Evolutionary conservation across 64 coral and sea anemone species (phyloP).

Genomic region (Stichodactyla mertensii): DNA sequence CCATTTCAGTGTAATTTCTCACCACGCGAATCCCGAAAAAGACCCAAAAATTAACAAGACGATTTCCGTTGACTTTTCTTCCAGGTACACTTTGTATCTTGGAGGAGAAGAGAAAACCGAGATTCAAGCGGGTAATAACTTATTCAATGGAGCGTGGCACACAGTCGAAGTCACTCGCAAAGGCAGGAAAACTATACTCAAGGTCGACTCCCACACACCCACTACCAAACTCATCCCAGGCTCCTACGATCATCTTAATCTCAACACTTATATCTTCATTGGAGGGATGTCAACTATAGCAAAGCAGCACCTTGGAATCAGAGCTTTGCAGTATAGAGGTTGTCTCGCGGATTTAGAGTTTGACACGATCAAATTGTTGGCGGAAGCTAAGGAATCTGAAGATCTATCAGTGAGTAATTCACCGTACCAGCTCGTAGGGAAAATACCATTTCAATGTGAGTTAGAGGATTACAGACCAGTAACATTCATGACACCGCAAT

Average conservation of each 20-base stretch:
- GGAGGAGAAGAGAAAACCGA: constrained; percentile 20
- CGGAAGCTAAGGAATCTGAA: neutral
- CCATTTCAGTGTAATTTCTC: neutral
- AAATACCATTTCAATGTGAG: constrained; percentile 38
- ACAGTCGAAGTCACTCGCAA: constrained; percentile 24
- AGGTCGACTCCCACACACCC: constrained; percentile 1
- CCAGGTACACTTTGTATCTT: constrained; percentile 30
- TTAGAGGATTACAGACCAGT: constrained; percentile 49
- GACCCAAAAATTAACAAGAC: no score
- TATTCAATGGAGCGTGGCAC: constrained; percentile 54
- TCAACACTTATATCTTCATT: constrained; percentile 22
- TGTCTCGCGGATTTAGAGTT: constrained; percentile 33
- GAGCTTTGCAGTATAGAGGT: constrained; percentile 11
- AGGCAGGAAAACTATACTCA: neutral
- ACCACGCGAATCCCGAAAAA: neutral
- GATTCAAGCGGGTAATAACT: constrained; percentile 16
- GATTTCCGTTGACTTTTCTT: neutral
- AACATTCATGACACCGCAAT: constrained; percentile 36
- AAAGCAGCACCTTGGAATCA: neutral
- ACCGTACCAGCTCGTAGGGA: constrained; percentile 6
- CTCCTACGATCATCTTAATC: constrained; percentile 25
- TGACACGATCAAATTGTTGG: constrained; percentile 27
- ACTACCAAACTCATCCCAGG: constrained; percentile 5
- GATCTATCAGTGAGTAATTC: neutral
- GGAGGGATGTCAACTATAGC: constrained; percentile 26